These are phyloP conservation scores for Ornithorhynchus anatinus DNA, from an alignment of 2,113 vertebrate species.

Conservation along the genomic window DNA sequence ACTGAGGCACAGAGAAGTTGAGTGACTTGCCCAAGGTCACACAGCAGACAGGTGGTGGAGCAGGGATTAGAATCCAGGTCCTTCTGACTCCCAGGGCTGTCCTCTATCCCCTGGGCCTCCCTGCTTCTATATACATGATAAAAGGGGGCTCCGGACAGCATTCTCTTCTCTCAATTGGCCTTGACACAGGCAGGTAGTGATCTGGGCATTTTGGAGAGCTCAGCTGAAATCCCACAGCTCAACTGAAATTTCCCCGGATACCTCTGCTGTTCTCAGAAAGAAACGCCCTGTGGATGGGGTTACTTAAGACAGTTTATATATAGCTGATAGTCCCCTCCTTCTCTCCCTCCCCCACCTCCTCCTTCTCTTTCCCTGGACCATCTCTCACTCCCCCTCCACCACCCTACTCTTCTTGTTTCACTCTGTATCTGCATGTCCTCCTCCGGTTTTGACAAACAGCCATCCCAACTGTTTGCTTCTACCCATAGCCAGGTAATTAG, in stretches of 20 bases:
- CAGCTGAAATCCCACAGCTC: background rate
- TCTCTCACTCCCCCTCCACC: background rate
- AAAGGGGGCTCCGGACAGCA: background rate
- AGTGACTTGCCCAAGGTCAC: too few species aligned
- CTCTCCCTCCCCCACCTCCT: slow-evolving; percentile 4
- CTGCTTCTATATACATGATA: background rate
- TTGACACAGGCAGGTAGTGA: background rate
- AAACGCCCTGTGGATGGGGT: background rate
- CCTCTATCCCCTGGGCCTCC: too few species aligned
- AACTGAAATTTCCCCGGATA: background rate
- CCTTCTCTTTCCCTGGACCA: slow-evolving; percentile 1
- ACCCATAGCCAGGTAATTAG: slow-evolving; percentile 62
- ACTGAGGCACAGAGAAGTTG: too few species aligned
- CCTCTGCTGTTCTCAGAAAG: background rate
- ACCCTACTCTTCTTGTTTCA: slow-evolving; percentile 26
- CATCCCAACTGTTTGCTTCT: slow-evolving; percentile 54
- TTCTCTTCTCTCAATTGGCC: background rate
- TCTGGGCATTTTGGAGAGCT: background rate
- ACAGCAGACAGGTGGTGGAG: too few species aligned
- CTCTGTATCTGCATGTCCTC: slow-evolving; percentile 47
- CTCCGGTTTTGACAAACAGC: slow-evolving; percentile 47
- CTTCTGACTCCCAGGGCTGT: too few species aligned
- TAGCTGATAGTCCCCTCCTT: background rate
- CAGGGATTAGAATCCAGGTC: too few species aligned
- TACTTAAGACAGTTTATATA: background rate